Conservation (phyloP, 2,113 vertebrate species). For the Mesocricetus auratus region DNA sequence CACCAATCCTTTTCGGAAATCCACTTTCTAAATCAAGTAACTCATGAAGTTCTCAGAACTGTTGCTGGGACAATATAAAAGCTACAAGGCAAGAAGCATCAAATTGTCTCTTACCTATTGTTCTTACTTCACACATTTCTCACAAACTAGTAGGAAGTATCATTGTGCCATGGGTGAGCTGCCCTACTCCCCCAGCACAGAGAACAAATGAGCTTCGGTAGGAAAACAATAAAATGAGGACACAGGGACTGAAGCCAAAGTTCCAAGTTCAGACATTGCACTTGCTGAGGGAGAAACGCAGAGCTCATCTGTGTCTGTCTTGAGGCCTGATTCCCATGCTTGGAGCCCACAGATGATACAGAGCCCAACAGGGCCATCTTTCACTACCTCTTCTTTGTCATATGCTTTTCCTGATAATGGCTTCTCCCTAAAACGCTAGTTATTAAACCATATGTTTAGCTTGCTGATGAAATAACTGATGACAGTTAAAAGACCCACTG, state of each 20-base stretch:
- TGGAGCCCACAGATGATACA: conserved; percentile 16
- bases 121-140: conserved; percentile 1
- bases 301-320: conserved; percentile 54
- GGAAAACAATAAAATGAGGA: conserved; percentile 40
- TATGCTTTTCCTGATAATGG: not conserved
- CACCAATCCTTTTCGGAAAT: not conserved
- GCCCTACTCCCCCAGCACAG: not conserved
- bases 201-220: not conserved
- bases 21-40: not conserved
- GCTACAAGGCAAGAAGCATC: not conserved
- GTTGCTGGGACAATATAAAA: not conserved
- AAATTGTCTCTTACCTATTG: not conserved
- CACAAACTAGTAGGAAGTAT: not conserved
- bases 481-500: not conserved
- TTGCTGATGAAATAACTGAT: conserved; percentile 26
- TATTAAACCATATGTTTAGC: conserved; percentile 32
- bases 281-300: conserved; percentile 41
- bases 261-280: conserved; percentile 57
- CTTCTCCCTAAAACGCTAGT: conserved; percentile 22
- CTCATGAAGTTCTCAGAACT: not conserved
- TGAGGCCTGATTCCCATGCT: not conserved
- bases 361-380: conserved; percentile 38
- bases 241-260: conserved; percentile 15
- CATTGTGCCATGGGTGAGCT: not conserved
- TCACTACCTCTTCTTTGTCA: conserved; percentile 37